Percentiles rank a stretch among this genome's conserved stretches.
These are phyloP conservation scores for Mactromeris polynyma DNA, from an alignment of 2,888 invertebrate genomes.

Conservation along the genomic window DNA sequence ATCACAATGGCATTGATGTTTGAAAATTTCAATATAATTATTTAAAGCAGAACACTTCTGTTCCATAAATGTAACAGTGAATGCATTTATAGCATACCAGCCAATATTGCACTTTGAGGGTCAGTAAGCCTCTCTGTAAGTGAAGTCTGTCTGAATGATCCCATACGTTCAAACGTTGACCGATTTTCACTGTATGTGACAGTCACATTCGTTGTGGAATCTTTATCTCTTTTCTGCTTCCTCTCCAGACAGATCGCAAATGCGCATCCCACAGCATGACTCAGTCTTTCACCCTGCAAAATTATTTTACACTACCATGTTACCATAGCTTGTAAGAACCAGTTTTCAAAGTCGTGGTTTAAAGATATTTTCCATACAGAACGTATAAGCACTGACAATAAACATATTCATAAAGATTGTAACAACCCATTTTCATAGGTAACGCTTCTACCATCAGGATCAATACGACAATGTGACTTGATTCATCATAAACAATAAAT, in stretches of 20 bases:
- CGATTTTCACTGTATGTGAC: slow-evolving; percentile 86
- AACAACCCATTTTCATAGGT: too few species aligned
- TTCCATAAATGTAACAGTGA: neutral
- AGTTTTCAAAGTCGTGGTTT: too few species aligned
- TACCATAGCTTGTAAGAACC: neutral
- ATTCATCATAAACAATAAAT: too few species aligned
- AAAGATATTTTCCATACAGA: neutral
- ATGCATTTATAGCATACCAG: slow-evolving; percentile 81
- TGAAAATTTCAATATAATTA: neutral
- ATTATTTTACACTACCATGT: neutral
- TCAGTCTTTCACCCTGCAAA: slow-evolving; percentile 95
- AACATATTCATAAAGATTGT: neutral
- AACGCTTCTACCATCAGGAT: too few species aligned
- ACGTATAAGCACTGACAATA: neutral
- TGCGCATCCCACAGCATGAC: slow-evolving; percentile 99
- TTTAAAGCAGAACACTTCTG: neutral
- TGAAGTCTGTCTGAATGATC: slow-evolving; percentile 94
- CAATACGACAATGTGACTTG: too few species aligned
- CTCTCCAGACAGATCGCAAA: slow-evolving; percentile 99
- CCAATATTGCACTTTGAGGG: slow-evolving; percentile 89
- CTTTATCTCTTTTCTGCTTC: slow-evolving; percentile 98
- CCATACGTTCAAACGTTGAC: slow-evolving; percentile 95
- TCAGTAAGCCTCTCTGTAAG: slow-evolving; percentile 93
- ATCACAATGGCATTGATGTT: neutral
- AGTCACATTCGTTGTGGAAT: slow-evolving; percentile 87